Conservation (phyloP, 2,113 vertebrate species). For the Calcarius ornatus region DNA sequence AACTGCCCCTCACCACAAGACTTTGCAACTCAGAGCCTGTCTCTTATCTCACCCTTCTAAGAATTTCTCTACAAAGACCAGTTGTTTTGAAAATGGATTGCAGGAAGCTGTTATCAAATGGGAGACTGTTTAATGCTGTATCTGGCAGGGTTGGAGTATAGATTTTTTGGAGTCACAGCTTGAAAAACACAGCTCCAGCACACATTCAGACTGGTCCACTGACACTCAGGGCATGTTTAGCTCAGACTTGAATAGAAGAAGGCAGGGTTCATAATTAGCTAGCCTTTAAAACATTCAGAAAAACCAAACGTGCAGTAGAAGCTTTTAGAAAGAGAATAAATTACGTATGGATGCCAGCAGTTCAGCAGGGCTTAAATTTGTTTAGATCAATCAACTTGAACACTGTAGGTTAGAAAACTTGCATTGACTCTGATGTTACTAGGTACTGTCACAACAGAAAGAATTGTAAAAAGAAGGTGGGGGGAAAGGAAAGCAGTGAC, state of each 20-base stretch:
- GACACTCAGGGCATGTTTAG: not conserved
- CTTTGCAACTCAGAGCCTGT: not conserved
- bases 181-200: not conserved
- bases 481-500: not conserved
- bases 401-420: not conserved
- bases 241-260: not conserved
- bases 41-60: constrained; percentile 58
- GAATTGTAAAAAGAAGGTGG: not conserved
- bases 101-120: not conserved
- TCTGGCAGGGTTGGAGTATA: not conserved
- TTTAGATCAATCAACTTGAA: not conserved
- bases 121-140: not conserved
- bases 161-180: not conserved
- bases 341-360: not conserved
- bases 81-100: constrained; percentile 5
- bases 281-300: not conserved
- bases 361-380: not conserved
- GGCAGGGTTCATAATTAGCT: not conserved
- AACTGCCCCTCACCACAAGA: not conserved
- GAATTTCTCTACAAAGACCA: constrained; percentile 55
- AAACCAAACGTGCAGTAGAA: not conserved
- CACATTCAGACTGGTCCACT: not conserved
- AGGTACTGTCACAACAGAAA: not conserved
- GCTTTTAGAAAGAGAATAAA: not conserved
- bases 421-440: not conserved